Percentiles rank a stretch among this genome's conserved stretches.
phyloP scores from a whole-genome alignment of 2,797 vertebrate species.

The Anolis apletophallus region DNA sequence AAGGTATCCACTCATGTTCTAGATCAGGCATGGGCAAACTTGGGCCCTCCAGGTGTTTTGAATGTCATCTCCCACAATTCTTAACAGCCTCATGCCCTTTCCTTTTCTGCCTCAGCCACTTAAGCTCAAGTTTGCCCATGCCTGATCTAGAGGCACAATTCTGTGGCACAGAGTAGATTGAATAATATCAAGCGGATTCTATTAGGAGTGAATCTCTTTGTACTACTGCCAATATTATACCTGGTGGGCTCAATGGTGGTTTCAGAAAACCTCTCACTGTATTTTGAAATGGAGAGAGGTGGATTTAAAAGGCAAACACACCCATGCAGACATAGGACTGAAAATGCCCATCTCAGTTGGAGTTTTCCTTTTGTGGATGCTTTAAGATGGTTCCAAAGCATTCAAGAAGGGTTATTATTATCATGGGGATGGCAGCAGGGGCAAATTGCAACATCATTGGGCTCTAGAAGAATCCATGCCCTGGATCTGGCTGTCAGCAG shows the following conservation, averaged over 20 bases:
- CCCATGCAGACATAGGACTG: not conserved
- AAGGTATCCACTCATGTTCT: no score
- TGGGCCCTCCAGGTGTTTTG: no score
- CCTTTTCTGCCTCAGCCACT: no score
- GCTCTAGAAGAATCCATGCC: not conserved
- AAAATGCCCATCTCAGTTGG: not conserved
- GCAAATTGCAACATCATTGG: not conserved
- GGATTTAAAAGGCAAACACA: not conserved
- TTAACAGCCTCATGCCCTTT: no score
- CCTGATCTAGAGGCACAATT: not conserved
- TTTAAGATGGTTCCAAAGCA: not conserved
- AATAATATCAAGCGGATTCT: not conserved
- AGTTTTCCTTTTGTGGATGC: not conserved
- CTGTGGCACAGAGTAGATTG: not conserved
- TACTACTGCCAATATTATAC: not conserved
- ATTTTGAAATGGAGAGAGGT: no score
- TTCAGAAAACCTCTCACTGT: not conserved
- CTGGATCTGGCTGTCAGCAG: not conserved
- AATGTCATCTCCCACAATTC: no score
- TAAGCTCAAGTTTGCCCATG: no score
- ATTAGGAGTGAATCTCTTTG: not conserved
- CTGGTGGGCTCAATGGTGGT: not conserved
- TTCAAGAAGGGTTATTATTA: not conserved
- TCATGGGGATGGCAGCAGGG: not conserved
- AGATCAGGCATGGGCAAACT: no score